Evolutionary conservation across 2,797 vertebrate species (phyloP).

Genomic region (Pelobates cultripes): DNA sequence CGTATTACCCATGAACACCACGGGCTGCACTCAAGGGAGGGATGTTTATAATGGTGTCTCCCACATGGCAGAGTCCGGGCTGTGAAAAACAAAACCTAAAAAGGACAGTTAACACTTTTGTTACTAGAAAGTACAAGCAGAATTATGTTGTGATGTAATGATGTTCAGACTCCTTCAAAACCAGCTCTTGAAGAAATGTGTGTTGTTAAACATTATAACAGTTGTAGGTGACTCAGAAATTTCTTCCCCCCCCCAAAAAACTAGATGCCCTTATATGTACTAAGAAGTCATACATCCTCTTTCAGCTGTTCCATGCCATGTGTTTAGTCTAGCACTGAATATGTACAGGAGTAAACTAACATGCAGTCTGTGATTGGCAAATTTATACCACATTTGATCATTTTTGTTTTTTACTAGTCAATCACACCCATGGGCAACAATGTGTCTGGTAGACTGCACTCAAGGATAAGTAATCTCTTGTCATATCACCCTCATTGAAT

Average conservation of each 20-base stretch:
- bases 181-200: too few relatives aligned
- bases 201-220: too few relatives aligned
- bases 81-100: background rate
- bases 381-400: too few relatives aligned
- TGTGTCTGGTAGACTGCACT: slow-evolving; percentile 31
- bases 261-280: too few relatives aligned
- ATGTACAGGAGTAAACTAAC: too few relatives aligned
- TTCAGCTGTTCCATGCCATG: too few relatives aligned
- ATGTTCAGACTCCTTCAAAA: too few relatives aligned
- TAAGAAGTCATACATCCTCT: too few relatives aligned
- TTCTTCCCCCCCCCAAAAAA: too few relatives aligned
- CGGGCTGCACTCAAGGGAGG: background rate
- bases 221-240: too few relatives aligned
- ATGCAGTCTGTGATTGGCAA: too few relatives aligned
- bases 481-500: background rate
- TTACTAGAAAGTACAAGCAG: background rate
- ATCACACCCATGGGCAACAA: slow-evolving; percentile 10
- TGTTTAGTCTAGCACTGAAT: too few relatives aligned
- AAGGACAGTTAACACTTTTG: background rate
- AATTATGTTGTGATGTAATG: background rate
- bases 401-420: background rate
- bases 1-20: background rate
- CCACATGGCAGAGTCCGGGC: background rate
- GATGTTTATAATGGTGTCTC: background rate
- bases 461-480: slow-evolving; percentile 34